Conservation (phyloP, 2,888 invertebrate species). For the Gymnosoma rotundatum region DNA sequence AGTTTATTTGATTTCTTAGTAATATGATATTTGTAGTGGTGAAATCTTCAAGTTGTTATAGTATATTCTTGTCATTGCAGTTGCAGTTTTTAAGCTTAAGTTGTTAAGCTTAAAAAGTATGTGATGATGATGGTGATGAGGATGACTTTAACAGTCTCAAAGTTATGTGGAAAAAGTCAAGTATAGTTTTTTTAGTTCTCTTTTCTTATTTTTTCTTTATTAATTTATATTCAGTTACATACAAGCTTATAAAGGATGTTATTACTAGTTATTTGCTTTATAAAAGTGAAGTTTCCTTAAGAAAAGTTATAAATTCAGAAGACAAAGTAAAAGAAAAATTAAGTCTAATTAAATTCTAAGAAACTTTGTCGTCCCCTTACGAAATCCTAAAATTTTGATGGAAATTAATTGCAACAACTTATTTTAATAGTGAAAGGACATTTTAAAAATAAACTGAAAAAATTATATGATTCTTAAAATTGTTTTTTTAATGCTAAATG, state of each 20-base stretch:
- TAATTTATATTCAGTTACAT: not conserved
- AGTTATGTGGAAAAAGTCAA: constrained; percentile 48
- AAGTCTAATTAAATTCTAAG: constrained; percentile 8
- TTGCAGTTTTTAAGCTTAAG: constrained; percentile 15
- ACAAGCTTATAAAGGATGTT: not conserved
- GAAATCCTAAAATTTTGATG: not conserved
- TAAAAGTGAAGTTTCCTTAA: not conserved
- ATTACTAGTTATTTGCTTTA: not conserved
- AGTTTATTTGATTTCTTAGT: constrained; percentile 4
- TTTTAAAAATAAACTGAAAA: too few relatives aligned
- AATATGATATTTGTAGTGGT: not conserved
- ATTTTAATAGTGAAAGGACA: not conserved
- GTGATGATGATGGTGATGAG: constrained; percentile 57
- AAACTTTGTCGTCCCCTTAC: not conserved
- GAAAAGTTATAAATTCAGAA: not conserved
- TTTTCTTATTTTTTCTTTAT: not conserved
- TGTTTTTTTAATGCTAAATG: too few relatives aligned
- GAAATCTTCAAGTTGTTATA: constrained; percentile 2
- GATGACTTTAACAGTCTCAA: constrained; percentile 60
- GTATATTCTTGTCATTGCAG: constrained; percentile 4
- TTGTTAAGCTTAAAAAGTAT: constrained; percentile 48
- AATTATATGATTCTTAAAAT: too few relatives aligned
- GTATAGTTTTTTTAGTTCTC: constrained; percentile 3
- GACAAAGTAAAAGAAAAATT: not conserved
- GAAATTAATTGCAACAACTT: not conserved